Evolutionary conservation across 92 coral and sea anemone genomes (phyloP).

Genomic region (Palythoa grandiflora): DNA sequence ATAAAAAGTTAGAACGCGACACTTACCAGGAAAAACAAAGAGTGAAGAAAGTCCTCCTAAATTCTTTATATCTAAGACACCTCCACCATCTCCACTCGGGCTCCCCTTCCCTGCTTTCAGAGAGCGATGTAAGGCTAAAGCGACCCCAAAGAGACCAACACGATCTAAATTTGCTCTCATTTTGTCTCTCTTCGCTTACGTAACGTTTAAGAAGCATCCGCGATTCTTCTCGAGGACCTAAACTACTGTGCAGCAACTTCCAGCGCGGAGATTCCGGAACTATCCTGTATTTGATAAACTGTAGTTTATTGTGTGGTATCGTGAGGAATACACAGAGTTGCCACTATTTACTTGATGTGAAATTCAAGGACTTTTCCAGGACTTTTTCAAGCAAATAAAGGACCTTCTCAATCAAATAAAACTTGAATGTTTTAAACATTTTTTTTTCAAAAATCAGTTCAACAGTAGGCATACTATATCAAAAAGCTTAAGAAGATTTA

Average conservation of each 20-base stretch:
- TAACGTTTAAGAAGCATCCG: slow-evolving; percentile 68
- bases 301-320: not conserved
- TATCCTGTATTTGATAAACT: slow-evolving; percentile 39
- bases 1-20: not conserved
- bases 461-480: too few relatives aligned
- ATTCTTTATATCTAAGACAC: slow-evolving; percentile 67
- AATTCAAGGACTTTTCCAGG: too few relatives aligned
- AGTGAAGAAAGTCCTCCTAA: slow-evolving; percentile 33
- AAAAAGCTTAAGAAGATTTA: too few relatives aligned
- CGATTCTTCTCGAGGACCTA: slow-evolving; percentile 62
- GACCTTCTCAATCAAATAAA: too few relatives aligned
- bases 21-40: slow-evolving; percentile 39
- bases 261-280: slow-evolving; percentile 88
- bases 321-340: too few relatives aligned
- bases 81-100: slow-evolving; percentile 53
- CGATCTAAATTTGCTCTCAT: slow-evolving; percentile 10
- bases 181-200: slow-evolving; percentile 55
- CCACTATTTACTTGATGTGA: too few relatives aligned
- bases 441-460: too few relatives aligned
- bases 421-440: too few relatives aligned
- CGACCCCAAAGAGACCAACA: slow-evolving; percentile 61
- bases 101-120: not conserved
- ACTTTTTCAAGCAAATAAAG: too few relatives aligned
- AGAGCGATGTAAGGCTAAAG: not conserved
- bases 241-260: slow-evolving; percentile 60